Percentiles rank a stretch among this genome's conserved stretches.
Evolutionary conservation across 2,797 vertebrate genomes (phyloP).

Genomic region (Cyprinodon diabolis): DNA sequence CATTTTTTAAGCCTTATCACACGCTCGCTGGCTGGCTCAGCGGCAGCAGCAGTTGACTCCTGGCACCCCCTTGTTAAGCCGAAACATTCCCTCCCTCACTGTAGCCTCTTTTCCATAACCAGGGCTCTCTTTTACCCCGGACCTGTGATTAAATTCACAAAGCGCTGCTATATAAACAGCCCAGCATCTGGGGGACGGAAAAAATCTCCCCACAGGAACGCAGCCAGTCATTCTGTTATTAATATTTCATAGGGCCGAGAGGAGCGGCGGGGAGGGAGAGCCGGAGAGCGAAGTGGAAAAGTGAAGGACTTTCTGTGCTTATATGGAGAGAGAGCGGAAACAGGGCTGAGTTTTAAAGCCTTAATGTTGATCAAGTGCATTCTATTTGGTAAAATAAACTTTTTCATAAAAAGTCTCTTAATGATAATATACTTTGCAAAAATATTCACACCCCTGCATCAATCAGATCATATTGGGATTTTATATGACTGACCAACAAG

Average conservation of each 20-base stretch:
- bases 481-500: not conserved
- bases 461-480: not conserved
- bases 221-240: slow-evolving; percentile 76
- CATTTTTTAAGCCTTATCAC: slow-evolving; percentile 39
- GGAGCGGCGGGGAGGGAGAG: slow-evolving; percentile 27
- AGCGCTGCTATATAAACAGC: slow-evolving; percentile 78
- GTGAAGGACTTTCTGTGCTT: slow-evolving; percentile 33
- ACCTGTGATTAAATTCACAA: slow-evolving; percentile 78
- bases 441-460: not conserved
- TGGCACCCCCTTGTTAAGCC: slow-evolving; percentile 70
- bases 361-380: not conserved
- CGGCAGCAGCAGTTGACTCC: slow-evolving; percentile 44
- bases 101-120: slow-evolving; percentile 42
- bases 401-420: not conserved
- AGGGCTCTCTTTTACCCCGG: slow-evolving; percentile 54
- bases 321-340: slow-evolving; percentile 10
- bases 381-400: not conserved
- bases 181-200: slow-evolving; percentile 73
- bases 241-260: slow-evolving; percentile 74
- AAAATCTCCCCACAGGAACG: slow-evolving; percentile 74
- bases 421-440: not conserved
- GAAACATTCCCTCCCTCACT: slow-evolving; percentile 61
- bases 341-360: not conserved
- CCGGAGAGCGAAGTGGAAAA: slow-evolving; percentile 34
- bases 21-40: slow-evolving; percentile 8